Base-by-base conservation (phyloP, 2,888 invertebrate genomes). In the Chaitophorus viminalis region DNA sequence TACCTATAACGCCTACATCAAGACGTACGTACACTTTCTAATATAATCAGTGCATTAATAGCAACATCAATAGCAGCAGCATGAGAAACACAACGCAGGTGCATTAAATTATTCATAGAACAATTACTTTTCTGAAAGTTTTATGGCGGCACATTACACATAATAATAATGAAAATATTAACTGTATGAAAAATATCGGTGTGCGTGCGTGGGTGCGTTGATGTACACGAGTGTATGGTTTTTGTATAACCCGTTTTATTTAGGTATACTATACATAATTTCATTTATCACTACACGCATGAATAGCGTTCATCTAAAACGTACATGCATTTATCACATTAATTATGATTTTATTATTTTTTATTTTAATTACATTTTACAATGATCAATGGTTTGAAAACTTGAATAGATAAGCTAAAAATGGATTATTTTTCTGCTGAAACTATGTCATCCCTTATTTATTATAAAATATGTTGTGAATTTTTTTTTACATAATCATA, bases 311-410 rank as follows among this genome's bases (percentile, higher is more conserved):
- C 68, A 11, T 68, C 60, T 25, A 60, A 29, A 68, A 68, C 68
- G 68, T 29, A 68, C 68, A n/a, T 11, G 29, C 68, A 65, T n/a
- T n/a, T n/a, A 11, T 68, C 25, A 29, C 29, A 29, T n/a, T 68
- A 29, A n/a, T 68, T 68, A 68, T 68, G 25, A 68, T 68, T n/a
- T 68, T 68, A 29, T 68, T 25, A 25, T 68, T 68, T 68, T 68
- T 68, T 68, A 29, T 68, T 68, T 68, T 68, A 68, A 68, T 68
- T 68, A 68, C 68, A 29, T n/a, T 68, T 68, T 68, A 68, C 68
- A 68, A 29, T 68, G 68, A 68, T 68, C 29, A 68, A 68, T 68
- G 68, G 68, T n/a, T 68, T 11, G 25, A 29, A 68, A 68, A 68
- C 68, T 68, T 68, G 68, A 68, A 29, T 68, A 68, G 68, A 68